A percentile compares a stretch with the other conserved stretches of the same genome.
Evolutionary conservation across 2,113 vertebrate genomes (phyloP).

Genomic region (Pteruthius melanotis): DNA sequence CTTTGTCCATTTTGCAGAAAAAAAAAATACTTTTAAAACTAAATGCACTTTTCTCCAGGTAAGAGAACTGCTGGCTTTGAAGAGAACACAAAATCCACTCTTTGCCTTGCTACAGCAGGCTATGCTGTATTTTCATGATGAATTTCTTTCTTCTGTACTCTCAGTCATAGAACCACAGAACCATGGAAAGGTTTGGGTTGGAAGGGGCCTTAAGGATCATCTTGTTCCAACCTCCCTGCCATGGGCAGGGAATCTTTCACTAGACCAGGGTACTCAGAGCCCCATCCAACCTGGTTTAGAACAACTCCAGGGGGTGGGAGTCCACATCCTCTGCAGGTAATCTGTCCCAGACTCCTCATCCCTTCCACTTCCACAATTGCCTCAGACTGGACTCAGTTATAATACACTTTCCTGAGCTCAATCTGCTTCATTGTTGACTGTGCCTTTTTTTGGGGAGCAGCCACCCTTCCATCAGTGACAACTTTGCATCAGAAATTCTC

Average conservation of each 20-base stretch:
- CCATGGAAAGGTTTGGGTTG: neutral
- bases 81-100: neutral
- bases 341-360: neutral
- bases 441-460: neutral
- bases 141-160: neutral
- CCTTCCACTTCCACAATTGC: neutral
- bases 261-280: neutral
- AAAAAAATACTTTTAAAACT: neutral
- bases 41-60: neutral
- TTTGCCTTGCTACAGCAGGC: neutral
- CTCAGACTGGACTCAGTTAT: neutral
- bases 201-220: neutral
- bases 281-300: neutral
- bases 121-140: neutral
- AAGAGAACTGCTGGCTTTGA: neutral
- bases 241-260: neutral
- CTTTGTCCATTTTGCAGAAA: neutral
- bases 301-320: neutral
- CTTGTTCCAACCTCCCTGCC: neutral
- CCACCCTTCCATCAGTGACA: neutral
- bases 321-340: no score
- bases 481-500: neutral
- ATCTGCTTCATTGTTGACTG: fast-evolving
- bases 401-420: neutral
- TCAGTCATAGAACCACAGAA: neutral